Base-by-base conservation (phyloP, 2,113 vertebrate genomes). In the Lates calcarifer region DNA sequence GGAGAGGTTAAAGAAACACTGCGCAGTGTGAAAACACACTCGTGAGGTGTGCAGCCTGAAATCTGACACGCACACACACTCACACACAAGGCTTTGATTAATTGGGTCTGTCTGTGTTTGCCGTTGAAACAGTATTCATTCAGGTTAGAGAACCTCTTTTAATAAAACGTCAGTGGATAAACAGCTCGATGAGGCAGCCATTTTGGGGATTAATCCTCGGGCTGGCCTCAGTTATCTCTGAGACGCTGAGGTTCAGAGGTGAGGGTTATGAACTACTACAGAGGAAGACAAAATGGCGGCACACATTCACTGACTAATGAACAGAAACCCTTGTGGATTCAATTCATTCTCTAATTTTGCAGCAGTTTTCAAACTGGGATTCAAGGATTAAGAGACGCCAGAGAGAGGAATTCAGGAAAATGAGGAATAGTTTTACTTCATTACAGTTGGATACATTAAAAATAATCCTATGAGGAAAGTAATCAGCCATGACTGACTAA, bases 1-100 rank as follows among this genome's bases (percentile, higher is more conserved):
- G 73, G 83, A 90, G 90, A 95, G 95, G 95, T 95, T 95, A 95
- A 92, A 90, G 85, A 80, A 95, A 95, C 94, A 95, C 80, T 1
- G 89, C 31, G 41, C 83, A 74, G 91, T 81, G 88, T 90, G 85
- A 91, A 92, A 94, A 94, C 86, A 95, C 87, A 91, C 87, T 83
- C 49, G 17, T 86, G 90, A 91, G 90, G 93, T 92, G 93, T 92
- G 93, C 91, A 81, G 86, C 83, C 84, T 89, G 90, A 91, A 93
- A 94, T 77, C 29, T 45, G 84, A 94, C 79, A 81, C 87, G 26
- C 74, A 41, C 75, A 29, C 82, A 72, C 81, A 75, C 86, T 57
- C 78, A 67, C 84, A 91, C 92, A 92, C 89, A 66, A 62, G 89
- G 87, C 89, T 94, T 94, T 94, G 87, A 95, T 94, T 92, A 95